These are phyloP conservation scores for Tyrannus savana DNA, from an alignment of 2,113 vertebrate genomes.

Conservation along the genomic window DNA sequence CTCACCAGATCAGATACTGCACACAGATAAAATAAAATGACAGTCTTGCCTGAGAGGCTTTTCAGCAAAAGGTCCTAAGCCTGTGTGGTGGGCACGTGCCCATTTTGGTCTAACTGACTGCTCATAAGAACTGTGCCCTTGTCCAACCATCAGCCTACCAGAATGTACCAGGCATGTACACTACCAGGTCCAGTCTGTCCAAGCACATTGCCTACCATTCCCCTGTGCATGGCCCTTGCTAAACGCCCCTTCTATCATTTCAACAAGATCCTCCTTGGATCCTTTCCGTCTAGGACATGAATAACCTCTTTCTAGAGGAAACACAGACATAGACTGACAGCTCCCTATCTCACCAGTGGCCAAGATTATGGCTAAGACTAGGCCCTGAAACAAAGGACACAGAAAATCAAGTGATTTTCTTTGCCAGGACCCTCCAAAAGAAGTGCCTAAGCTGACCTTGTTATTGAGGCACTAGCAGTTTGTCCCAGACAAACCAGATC, in stretches of 20 bases:
- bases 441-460: background rate
- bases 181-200: background rate
- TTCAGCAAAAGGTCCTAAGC: background rate
- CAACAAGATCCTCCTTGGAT: background rate
- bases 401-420: background rate
- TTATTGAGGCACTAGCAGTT: background rate
- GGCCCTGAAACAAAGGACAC: background rate
- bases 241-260: background rate
- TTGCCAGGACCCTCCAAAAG: background rate
- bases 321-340: background rate
- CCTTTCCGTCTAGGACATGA: background rate
- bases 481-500: background rate
- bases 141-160: background rate
- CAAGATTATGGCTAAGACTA: background rate
- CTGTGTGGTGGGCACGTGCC: accelerated
- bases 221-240: background rate
- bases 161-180: background rate
- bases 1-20: background rate
- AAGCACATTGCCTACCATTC: background rate
- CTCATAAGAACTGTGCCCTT: background rate
- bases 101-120: background rate
- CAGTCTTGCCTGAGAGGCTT: background rate
- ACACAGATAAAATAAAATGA: background rate
- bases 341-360: background rate
- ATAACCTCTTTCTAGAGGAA: background rate